Evolutionary conservation across 1,140 invertebrate species (phyloP), one percentile per base, ranked within the genome.

Genomic region (Oncopodura yosiiana): DNA sequence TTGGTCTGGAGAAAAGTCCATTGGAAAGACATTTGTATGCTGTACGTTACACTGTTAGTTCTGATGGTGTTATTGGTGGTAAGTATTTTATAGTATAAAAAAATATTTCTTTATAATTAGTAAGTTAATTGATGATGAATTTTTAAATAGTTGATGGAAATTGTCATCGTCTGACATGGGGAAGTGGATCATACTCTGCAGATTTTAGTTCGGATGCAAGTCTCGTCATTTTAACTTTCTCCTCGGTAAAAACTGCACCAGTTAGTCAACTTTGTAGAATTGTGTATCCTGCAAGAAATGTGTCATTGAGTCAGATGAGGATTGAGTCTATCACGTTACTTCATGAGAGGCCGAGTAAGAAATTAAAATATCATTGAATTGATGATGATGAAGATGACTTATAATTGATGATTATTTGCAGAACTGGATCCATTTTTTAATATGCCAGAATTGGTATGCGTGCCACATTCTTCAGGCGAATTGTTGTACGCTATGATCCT

Each of bases 401-500:
- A 37, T 23, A n/a, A 18, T 42, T 42, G 19, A n/a, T 32, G n/a
- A n/a, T 49, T 58, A 11, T 57, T 49, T 55, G 29, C 64, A 41
- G 73, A 74, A 42, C 70, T 77, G 2, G 76, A 81, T 50, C 72
- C 72, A 18, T 73, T 77, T 34, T 71, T 81, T 55, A 78, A 79
- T 58, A 77, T 75, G 36, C 87, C 87, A 3, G 79, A 86, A 69
- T 74, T 89, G n/a, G 53, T 87, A 83, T 67, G 78, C 78, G 5
- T 80, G 82, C 61, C 76, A 60, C 43, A 38, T 79, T 64, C 78
- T 86, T 51, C 79, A 12, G 87, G 84, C 24, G 81, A 85, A 49
- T 76, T 79, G 2, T 74, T 93, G 34, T 91, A 92, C 70, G 89
- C 89, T 3, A 90, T 95, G 83, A 81, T 95, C 44, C 94, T 94